Percentiles rank a stretch among this genome's conserved stretches.
phyloP scores from a whole-genome alignment of 1,140 invertebrate species.

The Pogonus chalceus region DNA sequence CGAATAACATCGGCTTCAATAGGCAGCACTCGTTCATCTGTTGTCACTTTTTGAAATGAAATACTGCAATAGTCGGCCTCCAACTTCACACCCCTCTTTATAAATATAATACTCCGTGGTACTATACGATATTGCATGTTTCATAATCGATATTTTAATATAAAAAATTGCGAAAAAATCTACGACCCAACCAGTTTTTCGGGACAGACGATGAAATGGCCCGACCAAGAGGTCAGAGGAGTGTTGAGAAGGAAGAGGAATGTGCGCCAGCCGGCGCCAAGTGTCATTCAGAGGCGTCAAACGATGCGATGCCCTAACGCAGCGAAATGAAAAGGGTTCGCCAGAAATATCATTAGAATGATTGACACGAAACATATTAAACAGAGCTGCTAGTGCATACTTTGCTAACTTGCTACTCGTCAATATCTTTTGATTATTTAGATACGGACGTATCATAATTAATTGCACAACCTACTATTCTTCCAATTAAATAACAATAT shows the following conservation, averaged over 20 bases:
- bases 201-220: neutral
- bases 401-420: no score
- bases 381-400: no score
- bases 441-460: neutral
- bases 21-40: neutral
- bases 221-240: neutral
- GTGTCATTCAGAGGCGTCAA: conserved; percentile 21
- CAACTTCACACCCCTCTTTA: neutral
- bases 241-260: conserved; percentile 1
- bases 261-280: conserved; percentile 22
- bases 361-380: conserved; percentile 33
- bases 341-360: conserved; percentile 32
- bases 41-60: conserved; percentile 2
- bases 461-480: neutral
- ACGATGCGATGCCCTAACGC: conserved; percentile 12
- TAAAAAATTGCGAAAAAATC: neutral
- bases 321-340: conserved; percentile 30
- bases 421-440: no score
- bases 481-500: neutral
- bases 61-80: neutral
- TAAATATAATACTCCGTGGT: neutral
- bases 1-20: neutral
- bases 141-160: conserved; percentile 8
- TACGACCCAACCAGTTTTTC: neutral
- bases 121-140: conserved; percentile 4